These are phyloP conservation scores for Orcinus orca DNA, from an alignment of 2,113 vertebrate species.

Conservation along the genomic window DNA sequence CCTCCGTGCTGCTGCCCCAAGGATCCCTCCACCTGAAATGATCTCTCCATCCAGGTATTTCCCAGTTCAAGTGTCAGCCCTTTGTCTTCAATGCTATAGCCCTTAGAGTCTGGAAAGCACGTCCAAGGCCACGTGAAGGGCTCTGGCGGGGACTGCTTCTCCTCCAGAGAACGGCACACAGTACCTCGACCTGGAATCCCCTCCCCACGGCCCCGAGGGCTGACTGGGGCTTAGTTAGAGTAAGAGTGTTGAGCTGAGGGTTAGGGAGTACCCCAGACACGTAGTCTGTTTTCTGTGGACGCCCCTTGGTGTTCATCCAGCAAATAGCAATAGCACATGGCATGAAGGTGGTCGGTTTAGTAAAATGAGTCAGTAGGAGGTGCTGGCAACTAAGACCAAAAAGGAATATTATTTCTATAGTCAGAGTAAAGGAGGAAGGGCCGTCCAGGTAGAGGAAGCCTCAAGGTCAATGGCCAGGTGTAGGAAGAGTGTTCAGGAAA, in stretches of 20 bases:
- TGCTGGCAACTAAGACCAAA: background rate
- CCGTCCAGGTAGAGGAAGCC: background rate
- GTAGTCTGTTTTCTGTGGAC: background rate
- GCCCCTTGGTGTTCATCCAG: background rate
- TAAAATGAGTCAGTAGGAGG: background rate
- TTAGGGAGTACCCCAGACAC: background rate
- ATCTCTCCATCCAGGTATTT: background rate
- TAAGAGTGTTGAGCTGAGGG: background rate
- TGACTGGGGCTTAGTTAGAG: background rate
- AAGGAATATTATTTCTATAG: background rate
- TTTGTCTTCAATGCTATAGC: background rate
- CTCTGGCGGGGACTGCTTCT: background rate
- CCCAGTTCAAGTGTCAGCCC: background rate
- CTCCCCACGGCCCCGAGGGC: background rate
- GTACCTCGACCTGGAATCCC: background rate
- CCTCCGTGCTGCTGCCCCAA: background rate
- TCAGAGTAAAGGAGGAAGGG: background rate
- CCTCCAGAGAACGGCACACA: no score
- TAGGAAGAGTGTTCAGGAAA: background rate
- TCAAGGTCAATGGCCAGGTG: background rate
- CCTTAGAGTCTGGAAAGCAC: background rate
- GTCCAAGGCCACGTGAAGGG: background rate
- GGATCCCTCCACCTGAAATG: background rate
- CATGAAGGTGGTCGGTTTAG: background rate
- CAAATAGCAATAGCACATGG: background rate